Conservation (phyloP, 2,888 invertebrate species). For the Uloborus plumipes region DNA sequence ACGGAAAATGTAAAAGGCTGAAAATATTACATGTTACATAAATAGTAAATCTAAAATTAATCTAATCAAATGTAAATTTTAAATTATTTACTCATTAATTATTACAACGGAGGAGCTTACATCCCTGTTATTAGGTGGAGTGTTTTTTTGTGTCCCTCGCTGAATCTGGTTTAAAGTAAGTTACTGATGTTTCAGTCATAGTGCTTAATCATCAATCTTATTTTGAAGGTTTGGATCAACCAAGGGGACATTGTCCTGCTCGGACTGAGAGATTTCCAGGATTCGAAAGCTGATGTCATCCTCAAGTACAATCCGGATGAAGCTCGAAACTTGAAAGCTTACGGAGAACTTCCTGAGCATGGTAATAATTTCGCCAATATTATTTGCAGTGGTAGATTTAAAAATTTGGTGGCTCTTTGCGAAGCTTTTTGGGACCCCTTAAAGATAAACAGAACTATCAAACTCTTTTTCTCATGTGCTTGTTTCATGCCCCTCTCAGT, state of each 20-base stretch:
- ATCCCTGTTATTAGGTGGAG: too few relatives aligned
- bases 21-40: too few relatives aligned
- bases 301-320: slow-evolving; percentile 99
- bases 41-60: too few relatives aligned
- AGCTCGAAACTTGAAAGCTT: slow-evolving; percentile 97
- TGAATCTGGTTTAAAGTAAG: too few relatives aligned
- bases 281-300: slow-evolving; percentile 98
- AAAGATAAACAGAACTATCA: too few relatives aligned
- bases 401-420: too few relatives aligned
- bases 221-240: slow-evolving; percentile 90
- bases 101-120: not conserved
- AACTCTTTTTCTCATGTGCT: too few relatives aligned
- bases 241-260: slow-evolving; percentile 98
- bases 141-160: not conserved
- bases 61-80: not conserved
- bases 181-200: not conserved
- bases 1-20: too few relatives aligned
- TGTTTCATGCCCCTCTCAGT: too few relatives aligned
- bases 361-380: slow-evolving; percentile 70
- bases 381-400: too few relatives aligned
- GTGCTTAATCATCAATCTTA: slow-evolving; percentile 4
- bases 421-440: too few relatives aligned
- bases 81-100: not conserved
- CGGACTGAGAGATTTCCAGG: slow-evolving; percentile 96
- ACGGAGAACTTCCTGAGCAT: slow-evolving; percentile 98